Conservation (phyloP, 2,113 vertebrate genomes). For the Hoplias malabaricus region DNA sequence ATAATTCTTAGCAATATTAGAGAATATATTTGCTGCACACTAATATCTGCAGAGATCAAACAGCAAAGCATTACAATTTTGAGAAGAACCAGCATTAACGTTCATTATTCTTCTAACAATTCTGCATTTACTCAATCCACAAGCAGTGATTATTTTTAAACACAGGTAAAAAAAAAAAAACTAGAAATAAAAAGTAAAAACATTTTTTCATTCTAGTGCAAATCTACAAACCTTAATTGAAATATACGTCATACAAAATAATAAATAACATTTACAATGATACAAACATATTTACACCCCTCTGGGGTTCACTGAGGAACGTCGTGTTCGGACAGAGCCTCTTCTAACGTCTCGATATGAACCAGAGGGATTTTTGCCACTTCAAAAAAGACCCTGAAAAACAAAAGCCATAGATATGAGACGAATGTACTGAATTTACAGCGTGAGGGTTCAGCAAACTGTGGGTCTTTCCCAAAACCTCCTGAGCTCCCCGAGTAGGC, state of each 20-base stretch:
- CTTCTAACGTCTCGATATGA: slow-evolving; percentile 22
- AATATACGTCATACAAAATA: slow-evolving; percentile 29
- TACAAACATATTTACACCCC: background rate
- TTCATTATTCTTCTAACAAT: background rate
- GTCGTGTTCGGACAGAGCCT: background rate
- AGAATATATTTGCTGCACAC: background rate
- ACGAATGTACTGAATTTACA: background rate
- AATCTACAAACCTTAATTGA: background rate
- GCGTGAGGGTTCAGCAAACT: too few species aligned
- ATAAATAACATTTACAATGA: slow-evolving; percentile 34
- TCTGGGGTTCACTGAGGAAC: background rate
- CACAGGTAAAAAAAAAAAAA: background rate
- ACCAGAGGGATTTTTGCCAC: slow-evolving; percentile 27
- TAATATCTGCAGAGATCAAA: background rate
- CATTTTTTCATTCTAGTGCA: background rate
- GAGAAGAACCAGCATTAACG: background rate
- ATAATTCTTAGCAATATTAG: background rate
- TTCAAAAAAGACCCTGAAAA: slow-evolving; percentile 37
- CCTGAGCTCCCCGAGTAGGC: too few species aligned
- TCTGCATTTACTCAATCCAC: background rate
- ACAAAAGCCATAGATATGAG: background rate
- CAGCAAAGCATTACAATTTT: background rate
- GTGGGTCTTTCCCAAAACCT: too few species aligned
- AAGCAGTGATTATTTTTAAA: background rate
- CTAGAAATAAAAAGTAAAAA: background rate